Percentiles rank a stretch among this genome's conserved stretches.
Evolutionary conservation across 2,797 vertebrate species (phyloP).

Genomic region (Lepilemur septentrionalis): DNA sequence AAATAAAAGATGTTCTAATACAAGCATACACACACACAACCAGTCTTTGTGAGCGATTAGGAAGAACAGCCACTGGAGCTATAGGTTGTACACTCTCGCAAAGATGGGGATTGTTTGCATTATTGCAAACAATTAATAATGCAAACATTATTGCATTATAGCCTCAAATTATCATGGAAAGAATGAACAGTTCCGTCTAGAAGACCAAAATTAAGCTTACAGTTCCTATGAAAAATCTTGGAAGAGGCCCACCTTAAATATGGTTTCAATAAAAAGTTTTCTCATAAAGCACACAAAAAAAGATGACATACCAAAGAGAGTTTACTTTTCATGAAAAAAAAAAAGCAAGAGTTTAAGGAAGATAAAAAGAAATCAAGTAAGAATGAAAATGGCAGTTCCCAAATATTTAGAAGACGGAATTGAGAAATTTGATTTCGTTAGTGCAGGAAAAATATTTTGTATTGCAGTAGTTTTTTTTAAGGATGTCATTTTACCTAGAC

Average conservation of each 20-base stretch:
- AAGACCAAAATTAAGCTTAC: neutral
- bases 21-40: neutral
- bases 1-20: neutral
- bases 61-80: neutral
- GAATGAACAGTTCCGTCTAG: neutral
- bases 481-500: neutral
- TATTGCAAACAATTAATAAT: too few relatives aligned
- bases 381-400: neutral
- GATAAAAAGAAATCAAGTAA: neutral
- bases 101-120: neutral
- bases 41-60: neutral
- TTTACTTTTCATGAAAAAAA: neutral
- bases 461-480: neutral
- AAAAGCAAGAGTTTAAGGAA: neutral
- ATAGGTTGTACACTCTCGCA: neutral
- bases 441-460: neutral
- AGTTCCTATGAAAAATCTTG: neutral
- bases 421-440: neutral
- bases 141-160: too few relatives aligned
- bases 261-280: slow-evolving; percentile 31
- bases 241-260: neutral
- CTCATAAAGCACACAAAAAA: neutral
- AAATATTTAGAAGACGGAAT: neutral
- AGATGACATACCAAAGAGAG: neutral
- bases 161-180: neutral